Evolutionary conservation across 2,797 vertebrate genomes (phyloP).

Genomic region (Acipenser oxyrinchus): DNA sequence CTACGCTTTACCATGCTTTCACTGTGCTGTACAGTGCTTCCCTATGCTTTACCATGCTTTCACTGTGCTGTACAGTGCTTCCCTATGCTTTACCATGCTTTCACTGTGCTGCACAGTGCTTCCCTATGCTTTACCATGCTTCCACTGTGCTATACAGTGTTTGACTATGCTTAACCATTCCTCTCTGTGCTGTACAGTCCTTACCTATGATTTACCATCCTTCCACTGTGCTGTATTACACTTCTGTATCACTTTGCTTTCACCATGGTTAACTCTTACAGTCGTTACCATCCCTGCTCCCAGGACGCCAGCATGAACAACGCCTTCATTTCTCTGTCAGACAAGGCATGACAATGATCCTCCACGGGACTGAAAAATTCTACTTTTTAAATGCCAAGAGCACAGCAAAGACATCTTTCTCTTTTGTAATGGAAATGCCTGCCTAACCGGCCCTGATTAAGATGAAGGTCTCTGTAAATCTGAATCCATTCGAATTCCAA

Average conservation of each 20-base stretch:
- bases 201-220: no score
- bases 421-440: conserved; percentile 3
- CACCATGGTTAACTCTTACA: not conserved
- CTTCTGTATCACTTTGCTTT: not conserved
- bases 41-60: no score
- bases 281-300: not conserved
- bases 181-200: no score
- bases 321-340: not conserved
- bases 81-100: no score
- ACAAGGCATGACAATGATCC: not conserved
- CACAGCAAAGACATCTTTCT: not conserved
- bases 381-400: not conserved
- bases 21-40: no score
- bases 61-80: no score
- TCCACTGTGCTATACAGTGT: not conserved
- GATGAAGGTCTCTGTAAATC: not conserved
- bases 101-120: no score
- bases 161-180: no score
- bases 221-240: not conserved
- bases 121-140: no score
- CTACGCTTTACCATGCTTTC: no score
- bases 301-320: not conserved
- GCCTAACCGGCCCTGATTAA: not conserved
- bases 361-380: not conserved
- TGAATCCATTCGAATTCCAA: not conserved